These are phyloP conservation scores for Mythimna lalbum DNA, from an alignment of 2,888 invertebrate genomes.

Conservation along the genomic window DNA sequence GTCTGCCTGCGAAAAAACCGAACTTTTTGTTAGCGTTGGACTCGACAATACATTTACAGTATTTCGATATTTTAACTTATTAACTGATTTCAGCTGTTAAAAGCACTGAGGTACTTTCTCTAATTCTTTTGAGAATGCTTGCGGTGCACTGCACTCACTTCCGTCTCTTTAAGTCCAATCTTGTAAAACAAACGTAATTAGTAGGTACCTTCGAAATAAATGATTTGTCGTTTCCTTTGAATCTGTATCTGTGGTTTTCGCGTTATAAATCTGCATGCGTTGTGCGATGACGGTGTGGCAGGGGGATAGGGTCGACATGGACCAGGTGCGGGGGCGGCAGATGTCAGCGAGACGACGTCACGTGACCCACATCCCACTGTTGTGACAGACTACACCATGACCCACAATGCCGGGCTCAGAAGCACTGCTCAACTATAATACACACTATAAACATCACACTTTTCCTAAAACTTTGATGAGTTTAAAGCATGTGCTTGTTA, in stretches of 20 bases:
- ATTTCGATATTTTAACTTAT: conserved; percentile 32
- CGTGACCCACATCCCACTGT: conserved; percentile 78
- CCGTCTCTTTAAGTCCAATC: neutral
- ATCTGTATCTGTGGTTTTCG: conserved; percentile 23
- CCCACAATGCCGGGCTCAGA: neutral
- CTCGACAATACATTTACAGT: conserved; percentile 52
- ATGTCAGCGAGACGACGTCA: conserved; percentile 72
- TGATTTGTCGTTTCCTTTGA: conserved; percentile 2
- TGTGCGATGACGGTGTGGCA: conserved; percentile 44
- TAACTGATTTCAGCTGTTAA: conserved; percentile 14
- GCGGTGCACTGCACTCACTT: neutral
- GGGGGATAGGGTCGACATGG: conserved; percentile 45
- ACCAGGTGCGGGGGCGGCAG: conserved; percentile 88
- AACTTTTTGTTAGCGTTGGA: conserved; percentile 28
- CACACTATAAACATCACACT: neutral
- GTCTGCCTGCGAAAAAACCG: conserved; percentile 26
- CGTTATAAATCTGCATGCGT: conserved; percentile 82
- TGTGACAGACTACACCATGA: conserved; percentile 29
- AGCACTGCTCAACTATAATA: neutral
- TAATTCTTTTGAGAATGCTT: neutral
- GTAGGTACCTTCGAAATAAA: neutral
- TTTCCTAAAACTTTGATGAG: no score
- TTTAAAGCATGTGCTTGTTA: neutral
- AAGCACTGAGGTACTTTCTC: conserved; percentile 38
- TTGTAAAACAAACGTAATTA: neutral